These are phyloP conservation scores for Zaprionus taronus DNA, from an alignment of 1,140 invertebrate species.

Conservation along the genomic window DNA sequence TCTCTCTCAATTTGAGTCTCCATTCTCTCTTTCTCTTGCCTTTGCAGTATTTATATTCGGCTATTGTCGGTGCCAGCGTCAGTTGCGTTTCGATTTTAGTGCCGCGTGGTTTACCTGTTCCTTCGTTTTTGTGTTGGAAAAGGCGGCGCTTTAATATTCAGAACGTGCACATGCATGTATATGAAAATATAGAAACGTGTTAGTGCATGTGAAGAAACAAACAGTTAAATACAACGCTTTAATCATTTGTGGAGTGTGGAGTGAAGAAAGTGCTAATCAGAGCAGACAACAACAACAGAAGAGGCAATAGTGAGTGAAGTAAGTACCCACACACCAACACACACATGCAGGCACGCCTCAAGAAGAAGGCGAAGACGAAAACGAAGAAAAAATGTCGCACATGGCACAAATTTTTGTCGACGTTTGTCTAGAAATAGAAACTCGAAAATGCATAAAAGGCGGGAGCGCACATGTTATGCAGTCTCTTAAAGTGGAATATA, in stretches of 20 bases:
- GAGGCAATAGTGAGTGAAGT: slow-evolving; percentile 38
- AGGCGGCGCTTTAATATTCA: slow-evolving; percentile 32
- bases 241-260: slow-evolving; percentile 1
- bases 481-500: slow-evolving; percentile 12
- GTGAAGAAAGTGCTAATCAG: slow-evolving; percentile 12
- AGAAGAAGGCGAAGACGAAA: slow-evolving; percentile 14
- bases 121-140: neutral
- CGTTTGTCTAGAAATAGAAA: slow-evolving; percentile 69
- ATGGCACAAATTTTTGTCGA: slow-evolving; percentile 58
- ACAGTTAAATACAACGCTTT: slow-evolving; percentile 8
- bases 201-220: neutral
- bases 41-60: slow-evolving; percentile 44
- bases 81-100: slow-evolving; percentile 39
- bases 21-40: neutral
- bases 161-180: slow-evolving; percentile 3
- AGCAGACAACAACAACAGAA: slow-evolving; percentile 11
- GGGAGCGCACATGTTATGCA: slow-evolving; percentile 63
- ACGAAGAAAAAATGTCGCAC: slow-evolving; percentile 48
- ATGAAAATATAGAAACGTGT: neutral
- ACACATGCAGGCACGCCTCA: neutral
- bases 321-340: slow-evolving; percentile 33
- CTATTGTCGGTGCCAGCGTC: neutral
- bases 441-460: slow-evolving; percentile 42
- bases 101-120: slow-evolving; percentile 33
- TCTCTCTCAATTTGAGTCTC: neutral